Conservation (phyloP, 2,113 vertebrate genomes). For the Nyctereutes procyonoides region DNA sequence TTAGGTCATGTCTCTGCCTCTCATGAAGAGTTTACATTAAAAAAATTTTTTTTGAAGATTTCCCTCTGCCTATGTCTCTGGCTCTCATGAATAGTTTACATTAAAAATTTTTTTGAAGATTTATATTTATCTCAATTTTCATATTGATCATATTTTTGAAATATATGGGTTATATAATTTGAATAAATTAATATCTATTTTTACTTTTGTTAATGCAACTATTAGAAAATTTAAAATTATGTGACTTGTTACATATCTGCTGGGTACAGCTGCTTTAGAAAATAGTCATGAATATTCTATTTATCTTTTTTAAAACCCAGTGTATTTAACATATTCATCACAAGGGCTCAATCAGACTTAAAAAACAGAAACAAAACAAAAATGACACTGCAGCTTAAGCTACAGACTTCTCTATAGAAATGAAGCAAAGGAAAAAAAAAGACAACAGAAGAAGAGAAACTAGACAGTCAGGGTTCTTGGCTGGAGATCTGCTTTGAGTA, state of each 20-base stretch:
- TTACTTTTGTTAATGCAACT: conserved; percentile 13
- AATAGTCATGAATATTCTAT: not conserved
- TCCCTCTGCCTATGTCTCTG: too few relatives aligned
- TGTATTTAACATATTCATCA: not conserved
- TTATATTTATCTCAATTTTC: not conserved
- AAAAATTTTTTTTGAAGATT: too few relatives aligned
- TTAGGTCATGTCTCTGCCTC: too few relatives aligned
- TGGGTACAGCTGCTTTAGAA: not conserved
- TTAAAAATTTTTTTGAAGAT: too few relatives aligned
- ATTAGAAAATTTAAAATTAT: conserved; percentile 6
- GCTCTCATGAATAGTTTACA: too few relatives aligned
- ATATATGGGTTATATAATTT: not conserved
- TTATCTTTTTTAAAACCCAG: not conserved
- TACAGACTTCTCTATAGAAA: not conserved
- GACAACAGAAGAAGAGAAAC: not conserved
- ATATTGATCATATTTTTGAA: not conserved
- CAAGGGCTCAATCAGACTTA: not conserved
- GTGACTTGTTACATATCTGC: not conserved
- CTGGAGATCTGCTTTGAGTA: not conserved
- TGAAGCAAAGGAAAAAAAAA: not conserved
- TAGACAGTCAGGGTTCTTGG: not conserved
- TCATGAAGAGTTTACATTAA: too few relatives aligned
- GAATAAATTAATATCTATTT: not conserved
- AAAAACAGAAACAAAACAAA: not conserved
- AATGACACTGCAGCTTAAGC: not conserved